phyloP scores from a whole-genome alignment of 2,113 vertebrate species.

The Fregata magnificens region DNA sequence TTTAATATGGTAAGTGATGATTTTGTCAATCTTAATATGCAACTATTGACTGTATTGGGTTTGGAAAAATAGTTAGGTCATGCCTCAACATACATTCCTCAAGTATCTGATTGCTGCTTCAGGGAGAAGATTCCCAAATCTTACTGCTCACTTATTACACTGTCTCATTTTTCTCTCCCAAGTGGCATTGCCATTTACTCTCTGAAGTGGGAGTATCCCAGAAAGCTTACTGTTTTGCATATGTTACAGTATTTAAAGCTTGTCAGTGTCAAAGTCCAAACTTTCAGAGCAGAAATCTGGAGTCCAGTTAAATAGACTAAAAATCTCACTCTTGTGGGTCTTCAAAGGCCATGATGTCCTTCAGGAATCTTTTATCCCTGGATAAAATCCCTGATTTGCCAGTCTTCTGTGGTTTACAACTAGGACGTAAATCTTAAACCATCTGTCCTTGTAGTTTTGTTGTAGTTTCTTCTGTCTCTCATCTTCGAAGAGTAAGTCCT shows the following conservation, averaged over 20 bases:
- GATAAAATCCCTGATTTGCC: background rate
- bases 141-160: background rate
- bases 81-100: background rate
- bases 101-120: background rate
- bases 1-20: background rate
- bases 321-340: background rate
- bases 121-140: background rate
- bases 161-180: background rate
- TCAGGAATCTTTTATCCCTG: background rate
- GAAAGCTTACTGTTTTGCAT: background rate
- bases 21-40: background rate
- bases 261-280: background rate
- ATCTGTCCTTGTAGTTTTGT: background rate
- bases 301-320: background rate
- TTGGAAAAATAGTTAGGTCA: background rate
- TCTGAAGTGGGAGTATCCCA: background rate
- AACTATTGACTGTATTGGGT: background rate
- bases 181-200: background rate
- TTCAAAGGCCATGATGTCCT: background rate
- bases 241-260: background rate
- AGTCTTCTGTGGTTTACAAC: background rate
- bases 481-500: background rate
- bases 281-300: background rate
- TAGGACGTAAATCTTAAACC: background rate
- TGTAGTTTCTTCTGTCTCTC: background rate